Evolutionary conservation across 2,888 invertebrate species (phyloP).

Genomic region (Parnassius apollo): DNA sequence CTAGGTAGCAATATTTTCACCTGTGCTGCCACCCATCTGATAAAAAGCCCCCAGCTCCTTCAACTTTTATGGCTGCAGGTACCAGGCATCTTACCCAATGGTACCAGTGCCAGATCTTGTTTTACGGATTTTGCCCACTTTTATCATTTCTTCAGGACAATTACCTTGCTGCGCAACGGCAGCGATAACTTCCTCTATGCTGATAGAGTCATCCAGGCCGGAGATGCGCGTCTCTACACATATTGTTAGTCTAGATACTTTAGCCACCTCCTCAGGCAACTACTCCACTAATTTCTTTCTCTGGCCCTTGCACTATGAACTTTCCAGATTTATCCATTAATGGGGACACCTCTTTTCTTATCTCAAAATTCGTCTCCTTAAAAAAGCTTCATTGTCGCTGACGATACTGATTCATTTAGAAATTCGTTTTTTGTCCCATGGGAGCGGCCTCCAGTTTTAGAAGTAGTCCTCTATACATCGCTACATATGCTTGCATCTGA

Average conservation of each 20-base stretch:
- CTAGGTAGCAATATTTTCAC: conserved; percentile 27
- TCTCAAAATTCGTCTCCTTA: too few species aligned
- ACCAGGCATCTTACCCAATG: background rate
- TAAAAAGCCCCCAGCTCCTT: conserved; percentile 20
- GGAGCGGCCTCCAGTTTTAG: too few species aligned
- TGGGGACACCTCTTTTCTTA: too few species aligned
- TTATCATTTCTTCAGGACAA: conserved; percentile 11
- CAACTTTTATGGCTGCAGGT: conserved; percentile 26
- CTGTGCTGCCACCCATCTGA: conserved; percentile 30
- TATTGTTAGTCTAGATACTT: conserved; percentile 27
- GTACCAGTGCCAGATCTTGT: too few species aligned
- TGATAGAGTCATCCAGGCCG: conserved; percentile 31
- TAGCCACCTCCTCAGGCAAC: conserved; percentile 1
- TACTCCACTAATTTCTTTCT: conserved; percentile 18
- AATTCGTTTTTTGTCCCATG: too few species aligned
- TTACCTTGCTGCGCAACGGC: conserved; percentile 16
- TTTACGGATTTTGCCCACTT: conserved; percentile 10
- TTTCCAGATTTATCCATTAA: too few species aligned
- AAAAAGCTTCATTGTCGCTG: too few species aligned
- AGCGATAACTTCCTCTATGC: conserved; percentile 2
- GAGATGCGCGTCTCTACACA: conserved; percentile 26
- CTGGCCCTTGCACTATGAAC: too few species aligned
- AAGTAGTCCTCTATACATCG: too few species aligned
- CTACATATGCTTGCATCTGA: too few species aligned
- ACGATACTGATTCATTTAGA: too few species aligned